phyloP scores from a whole-genome alignment of 2,888 invertebrate genomes.

The Andrena praecox region DNA sequence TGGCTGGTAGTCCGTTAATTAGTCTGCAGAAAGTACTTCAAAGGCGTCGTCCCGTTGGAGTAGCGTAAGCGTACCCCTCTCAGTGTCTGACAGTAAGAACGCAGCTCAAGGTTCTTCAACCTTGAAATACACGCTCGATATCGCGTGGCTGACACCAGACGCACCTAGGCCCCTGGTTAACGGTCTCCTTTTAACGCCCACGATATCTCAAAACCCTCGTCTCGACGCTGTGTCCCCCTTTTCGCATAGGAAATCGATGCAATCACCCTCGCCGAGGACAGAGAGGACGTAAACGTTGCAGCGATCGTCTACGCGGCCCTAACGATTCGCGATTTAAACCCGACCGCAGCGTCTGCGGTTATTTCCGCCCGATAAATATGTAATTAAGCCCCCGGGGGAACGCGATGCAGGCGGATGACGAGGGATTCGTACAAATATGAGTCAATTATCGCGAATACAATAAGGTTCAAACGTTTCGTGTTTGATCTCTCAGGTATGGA shows the following conservation, averaged over 20 bases:
- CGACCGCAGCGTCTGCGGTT: background rate
- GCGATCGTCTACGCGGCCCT: conserved; percentile 1
- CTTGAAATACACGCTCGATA: conserved; percentile 52
- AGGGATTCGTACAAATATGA: conserved; percentile 8
- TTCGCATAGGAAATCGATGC: conserved; percentile 3
- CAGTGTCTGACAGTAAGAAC: conserved; percentile 15
- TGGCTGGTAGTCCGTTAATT: conserved; percentile 48
- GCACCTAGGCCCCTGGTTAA: conserved; percentile 44
- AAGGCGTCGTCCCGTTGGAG: conserved; percentile 60
- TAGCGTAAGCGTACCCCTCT: conserved; percentile 35
- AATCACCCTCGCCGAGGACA: background rate
- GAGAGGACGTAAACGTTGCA: background rate
- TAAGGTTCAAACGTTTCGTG: background rate
- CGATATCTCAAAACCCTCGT: conserved; percentile 31
- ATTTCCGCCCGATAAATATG: conserved; percentile 28
- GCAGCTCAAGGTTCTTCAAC: conserved; percentile 18
- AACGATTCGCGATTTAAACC: background rate
- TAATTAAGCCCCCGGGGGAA: background rate
- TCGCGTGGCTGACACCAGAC: conserved; percentile 33
- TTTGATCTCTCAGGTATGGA: background rate
- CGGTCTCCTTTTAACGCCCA: conserved; percentile 23
- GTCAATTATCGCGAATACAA: conserved; percentile 1
- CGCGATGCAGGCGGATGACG: background rate
- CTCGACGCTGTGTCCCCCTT: background rate
- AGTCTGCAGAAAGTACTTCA: conserved; percentile 49